Evolutionary conservation across 2,797 vertebrate genomes (phyloP), one percentile per base, ranked within the genome.

Genomic region (Sebastes ruberrimus): DNA sequence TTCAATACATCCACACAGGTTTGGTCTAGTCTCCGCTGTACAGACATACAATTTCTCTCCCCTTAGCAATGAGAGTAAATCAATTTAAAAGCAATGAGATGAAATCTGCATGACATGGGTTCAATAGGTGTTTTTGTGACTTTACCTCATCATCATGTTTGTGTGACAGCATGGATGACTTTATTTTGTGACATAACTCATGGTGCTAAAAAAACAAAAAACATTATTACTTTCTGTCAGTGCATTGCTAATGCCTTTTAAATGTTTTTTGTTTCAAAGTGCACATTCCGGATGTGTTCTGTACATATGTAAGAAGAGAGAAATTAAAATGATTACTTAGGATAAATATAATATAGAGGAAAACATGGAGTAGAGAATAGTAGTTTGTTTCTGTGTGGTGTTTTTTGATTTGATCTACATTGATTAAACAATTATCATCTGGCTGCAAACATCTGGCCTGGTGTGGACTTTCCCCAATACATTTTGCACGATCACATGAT

Each of bases 231-330:
- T 71, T 53, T 22, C 62, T 53, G 23, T 55, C 16, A 62, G 16
- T 60, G 25, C 22, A 18, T 2, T 32, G 46, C 46, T 49, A 49
- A 49, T 20, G 46, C 18, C 46, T 49, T 49, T 49, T 20, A 49
- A 2, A 49, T 49, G n/a, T 52, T 0, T 10, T 52, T 52, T 52
- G 4, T 35, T 56, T 16, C 4, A 30, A 18, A 23, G 8, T 32
- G 18, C 9, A 23, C 11, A 35, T 33, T 67, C 11, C 11, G 30
- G 62, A 6, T 68, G 7, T 73, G 32, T 16, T 28, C 57, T 65
- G 28, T 67, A 69, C 22, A 56, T 46, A 53, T 80, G 33, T 74
- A 68, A 77, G 59, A 75, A 68, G 4, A 72, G 20, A 35, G 2
- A 46, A n/a, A 33, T 53, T 1, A 0, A 18, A 69, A 67, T 25